These are phyloP conservation scores for Physocephala rufipes DNA, from an alignment of 2,888 invertebrate genomes.

Conservation along the genomic window DNA sequence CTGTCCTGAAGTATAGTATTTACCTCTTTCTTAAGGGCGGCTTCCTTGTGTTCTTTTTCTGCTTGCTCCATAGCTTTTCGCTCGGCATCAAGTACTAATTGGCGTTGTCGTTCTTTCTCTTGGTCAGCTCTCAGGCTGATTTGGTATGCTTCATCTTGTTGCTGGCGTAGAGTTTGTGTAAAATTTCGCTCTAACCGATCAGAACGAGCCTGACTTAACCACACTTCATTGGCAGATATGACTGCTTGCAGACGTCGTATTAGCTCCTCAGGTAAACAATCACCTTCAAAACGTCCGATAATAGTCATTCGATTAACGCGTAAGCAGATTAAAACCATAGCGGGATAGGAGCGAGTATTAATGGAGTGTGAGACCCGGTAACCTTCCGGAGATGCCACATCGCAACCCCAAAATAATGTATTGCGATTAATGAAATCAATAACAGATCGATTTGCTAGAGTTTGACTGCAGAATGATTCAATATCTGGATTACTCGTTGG, in stretches of 20 bases:
- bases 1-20: background rate
- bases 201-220: slow-evolving; percentile 84
- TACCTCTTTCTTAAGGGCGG: slow-evolving; percentile 68
- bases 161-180: slow-evolving; percentile 84
- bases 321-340: slow-evolving; percentile 89
- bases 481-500: slow-evolving; percentile 66
- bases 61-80: slow-evolving; percentile 67
- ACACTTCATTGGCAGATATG: slow-evolving; percentile 86
- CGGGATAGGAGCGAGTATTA: slow-evolving; percentile 82
- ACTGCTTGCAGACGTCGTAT: slow-evolving; percentile 78
- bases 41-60: slow-evolving; percentile 67
- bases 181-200: slow-evolving; percentile 85
- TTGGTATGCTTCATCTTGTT: slow-evolving; percentile 94
- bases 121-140: slow-evolving; percentile 92
- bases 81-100: slow-evolving; percentile 70
- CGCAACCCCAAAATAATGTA: slow-evolving; percentile 94
- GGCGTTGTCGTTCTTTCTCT: slow-evolving; percentile 85
- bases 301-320: slow-evolving; percentile 93
- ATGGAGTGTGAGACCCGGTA: slow-evolving; percentile 90
- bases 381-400: slow-evolving; percentile 88
- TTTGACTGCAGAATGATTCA: slow-evolving; percentile 69
- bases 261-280: slow-evolving; percentile 77
- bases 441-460: slow-evolving; percentile 77
- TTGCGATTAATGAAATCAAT: slow-evolving; percentile 83
- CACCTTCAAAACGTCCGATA: slow-evolving; percentile 89